Evolutionary conservation across 2,888 invertebrate genomes (phyloP), one percentile per base, ranked within the genome.

Genomic region (Agrotis puta): DNA sequence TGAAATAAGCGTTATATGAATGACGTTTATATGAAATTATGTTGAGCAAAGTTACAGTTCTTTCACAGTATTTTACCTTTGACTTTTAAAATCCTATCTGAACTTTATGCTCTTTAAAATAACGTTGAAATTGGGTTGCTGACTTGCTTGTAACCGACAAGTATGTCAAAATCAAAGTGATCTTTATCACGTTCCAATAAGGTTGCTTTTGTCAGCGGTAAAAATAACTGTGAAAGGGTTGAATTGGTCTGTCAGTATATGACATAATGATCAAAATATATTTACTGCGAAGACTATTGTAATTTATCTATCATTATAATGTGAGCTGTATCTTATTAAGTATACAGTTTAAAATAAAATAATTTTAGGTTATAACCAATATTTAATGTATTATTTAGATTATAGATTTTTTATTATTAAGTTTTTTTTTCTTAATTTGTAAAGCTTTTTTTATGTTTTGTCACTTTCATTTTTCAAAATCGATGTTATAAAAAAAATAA

Each of bases 381-480:
- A 81, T 86, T 82, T 81, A 86, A 85, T 87, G 82, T 81, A 86
- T 83, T 86, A 84, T 83, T 85, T 87, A 86, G 86, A 79, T 77
- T 74, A 68, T 79, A 84, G 73, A 77, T 81, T 79, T 75, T 63
- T 77, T 81, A 83, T 81, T 72, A 76, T 77, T 83, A 84, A 77
- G 83, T 80, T 74, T 74, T 84, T 75, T 75, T 84, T 79, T 75
- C 50, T 73, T 79, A 62, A 82, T 73, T 66, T 85, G 79, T 84
- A 82, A 84, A 85, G 57, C 75, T 61, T 67, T 79, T 84, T 78
- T 71, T 72, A 74, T 77, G 77, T 84, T 78, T 71, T 74, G 58
- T 77, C 78, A 71, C 39, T 69, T 61, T 63, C 70, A 72, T 68
- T 76, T 64, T 74, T 64, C 80, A 70, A 39, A 72, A 56, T 73